phyloP scores from a whole-genome alignment of 2,888 invertebrate species.

The Sussaba pulchella region DNA sequence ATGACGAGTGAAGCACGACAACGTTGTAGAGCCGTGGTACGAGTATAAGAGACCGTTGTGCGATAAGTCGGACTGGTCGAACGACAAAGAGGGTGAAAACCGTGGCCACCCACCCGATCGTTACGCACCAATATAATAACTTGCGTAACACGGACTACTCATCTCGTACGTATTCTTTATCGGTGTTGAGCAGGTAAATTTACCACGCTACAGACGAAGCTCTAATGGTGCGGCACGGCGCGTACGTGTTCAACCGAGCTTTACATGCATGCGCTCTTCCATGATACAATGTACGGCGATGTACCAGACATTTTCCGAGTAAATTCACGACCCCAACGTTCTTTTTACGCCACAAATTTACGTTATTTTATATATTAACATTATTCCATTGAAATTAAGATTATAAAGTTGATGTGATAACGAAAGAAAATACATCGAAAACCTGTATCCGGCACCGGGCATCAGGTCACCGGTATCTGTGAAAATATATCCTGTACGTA shows the following conservation, averaged over 20 bases:
- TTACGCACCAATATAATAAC: conserved; percentile 30
- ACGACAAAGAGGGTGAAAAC: not conserved
- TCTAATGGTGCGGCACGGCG: conserved; percentile 21
- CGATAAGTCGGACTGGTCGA: conserved; percentile 9
- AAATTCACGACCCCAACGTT: conserved; percentile 6
- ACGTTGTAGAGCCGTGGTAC: not conserved
- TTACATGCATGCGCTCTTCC: conserved; percentile 3
- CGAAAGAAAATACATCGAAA: no score
- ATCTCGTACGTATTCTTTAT: not conserved
- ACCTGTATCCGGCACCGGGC: no score
- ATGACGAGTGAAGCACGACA: conserved; percentile 24
- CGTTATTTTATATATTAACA: not conserved
- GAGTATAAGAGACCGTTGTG: conserved; percentile 10
- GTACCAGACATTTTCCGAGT: not conserved
- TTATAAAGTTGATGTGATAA: no score
- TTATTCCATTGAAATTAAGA: not conserved
- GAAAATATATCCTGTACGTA: no score
- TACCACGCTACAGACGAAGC: conserved; percentile 14
- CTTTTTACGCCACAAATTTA: not conserved
- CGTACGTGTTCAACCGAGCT: conserved; percentile 16
- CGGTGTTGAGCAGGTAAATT: conserved; percentile 8
- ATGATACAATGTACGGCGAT: not conserved
- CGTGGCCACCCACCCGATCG: not conserved
- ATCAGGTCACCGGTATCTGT: no score
- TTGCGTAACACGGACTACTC: conserved; percentile 4